Evolutionary conservation across 2,888 invertebrate genomes (phyloP).

Genomic region (Gerris lacustris): DNA sequence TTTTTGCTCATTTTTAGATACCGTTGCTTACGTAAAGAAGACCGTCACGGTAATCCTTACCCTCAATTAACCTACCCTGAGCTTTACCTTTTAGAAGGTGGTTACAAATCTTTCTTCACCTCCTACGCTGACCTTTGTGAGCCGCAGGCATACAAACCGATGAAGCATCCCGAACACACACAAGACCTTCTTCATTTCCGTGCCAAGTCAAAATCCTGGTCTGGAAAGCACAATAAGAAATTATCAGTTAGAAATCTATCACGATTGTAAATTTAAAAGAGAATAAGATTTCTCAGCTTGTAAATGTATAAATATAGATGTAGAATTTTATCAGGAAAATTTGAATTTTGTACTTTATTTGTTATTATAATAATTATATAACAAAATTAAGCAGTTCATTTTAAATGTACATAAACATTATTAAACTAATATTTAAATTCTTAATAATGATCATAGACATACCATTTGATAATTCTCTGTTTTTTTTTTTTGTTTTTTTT

Average conservation of each 20-base stretch:
- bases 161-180: conserved; percentile 70
- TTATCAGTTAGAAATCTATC: conserved; percentile 23
- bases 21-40: conserved; percentile 68
- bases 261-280: conserved; percentile 15
- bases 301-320: no score
- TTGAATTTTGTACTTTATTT: no score
- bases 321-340: no score
- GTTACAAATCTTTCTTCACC: conserved; percentile 73
- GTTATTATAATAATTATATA: no score
- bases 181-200: conserved; percentile 60
- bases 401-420: no score
- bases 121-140: conserved; percentile 54
- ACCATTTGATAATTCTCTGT: no score
- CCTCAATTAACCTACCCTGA: conserved; percentile 84
- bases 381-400: no score
- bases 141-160: conserved; percentile 65
- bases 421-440: no score
- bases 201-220: conserved; percentile 63
- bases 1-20: conserved; percentile 44
- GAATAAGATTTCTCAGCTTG: no score
- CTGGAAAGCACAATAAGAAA: conserved; percentile 36
- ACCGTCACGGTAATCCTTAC: conserved; percentile 68
- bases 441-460: no score
- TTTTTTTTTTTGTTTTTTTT: no score
- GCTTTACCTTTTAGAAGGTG: conserved; percentile 82